A percentile compares a stretch with the other conserved stretches of the same genome.
phyloP scores from a whole-genome alignment of 1,140 invertebrate genomes.

The Holcopasites calliopsidis region DNA sequence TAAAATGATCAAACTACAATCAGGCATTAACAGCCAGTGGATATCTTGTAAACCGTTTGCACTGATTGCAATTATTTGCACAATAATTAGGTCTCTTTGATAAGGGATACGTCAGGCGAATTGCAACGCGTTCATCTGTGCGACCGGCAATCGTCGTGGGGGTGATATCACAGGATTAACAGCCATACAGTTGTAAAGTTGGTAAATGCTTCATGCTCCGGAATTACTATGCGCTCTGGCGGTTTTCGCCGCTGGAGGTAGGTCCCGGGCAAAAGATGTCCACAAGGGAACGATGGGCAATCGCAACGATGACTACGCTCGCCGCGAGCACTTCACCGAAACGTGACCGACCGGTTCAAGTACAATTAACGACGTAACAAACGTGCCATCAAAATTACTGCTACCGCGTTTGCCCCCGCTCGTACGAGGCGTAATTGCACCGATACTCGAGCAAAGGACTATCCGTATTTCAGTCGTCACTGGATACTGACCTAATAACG shows the following conservation, averaged over 20 bases:
- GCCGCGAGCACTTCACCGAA: neutral
- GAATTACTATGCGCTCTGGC: neutral
- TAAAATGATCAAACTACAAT: too few relatives aligned
- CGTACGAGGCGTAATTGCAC: slow-evolving; percentile 10
- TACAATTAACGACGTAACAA: slow-evolving; percentile 32
- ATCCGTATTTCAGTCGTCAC: neutral
- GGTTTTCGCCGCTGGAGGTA: neutral
- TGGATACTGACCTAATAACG: too few relatives aligned
- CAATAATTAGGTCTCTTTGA: too few relatives aligned
- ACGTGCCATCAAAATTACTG: slow-evolving; percentile 18
- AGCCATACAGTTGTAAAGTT: neutral
- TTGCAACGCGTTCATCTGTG: too few relatives aligned
- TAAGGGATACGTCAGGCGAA: too few relatives aligned
- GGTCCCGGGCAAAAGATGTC: neutral
- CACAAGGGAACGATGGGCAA: neutral
- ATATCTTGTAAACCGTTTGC: too few relatives aligned
- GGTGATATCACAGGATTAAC: neutral
- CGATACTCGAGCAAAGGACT: neutral
- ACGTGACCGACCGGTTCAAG: neutral
- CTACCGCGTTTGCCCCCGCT: neutral
- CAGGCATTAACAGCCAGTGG: too few relatives aligned
- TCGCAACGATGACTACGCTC: neutral
- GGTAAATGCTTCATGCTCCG: neutral
- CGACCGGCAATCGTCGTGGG: neutral
- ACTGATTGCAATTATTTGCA: too few relatives aligned